Percentiles rank a stretch among this genome's conserved stretches.
phyloP scores from a whole-genome alignment of 2,888 invertebrate species.

The Synanthedon myopaeformis region DNA sequence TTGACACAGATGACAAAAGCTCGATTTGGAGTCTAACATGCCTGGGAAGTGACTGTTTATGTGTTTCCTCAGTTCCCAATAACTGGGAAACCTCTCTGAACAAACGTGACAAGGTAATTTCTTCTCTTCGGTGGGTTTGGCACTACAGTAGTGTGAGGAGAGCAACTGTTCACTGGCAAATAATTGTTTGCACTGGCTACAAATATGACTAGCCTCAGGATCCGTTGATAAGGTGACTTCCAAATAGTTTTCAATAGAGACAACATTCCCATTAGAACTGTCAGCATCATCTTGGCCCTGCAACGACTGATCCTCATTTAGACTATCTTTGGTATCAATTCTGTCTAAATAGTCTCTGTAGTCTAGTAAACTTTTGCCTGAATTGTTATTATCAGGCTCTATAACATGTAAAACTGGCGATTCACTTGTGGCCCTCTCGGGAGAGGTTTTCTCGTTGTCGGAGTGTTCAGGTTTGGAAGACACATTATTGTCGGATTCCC shows the following conservation, averaged over 20 bases:
- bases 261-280: constrained; percentile 61
- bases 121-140: constrained; percentile 58
- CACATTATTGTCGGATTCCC: constrained; percentile 63
- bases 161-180: constrained; percentile 58
- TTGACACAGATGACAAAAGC: constrained; percentile 66
- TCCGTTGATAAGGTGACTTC: constrained; percentile 66
- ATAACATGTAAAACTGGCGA: constrained; percentile 59
- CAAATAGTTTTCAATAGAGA: constrained; percentile 66
- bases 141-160: constrained; percentile 53
- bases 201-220: constrained; percentile 63
- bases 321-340: constrained; percentile 54
- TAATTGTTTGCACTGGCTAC: constrained; percentile 63
- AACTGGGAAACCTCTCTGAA: constrained; percentile 61
- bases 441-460: constrained; percentile 59
- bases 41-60: constrained; percentile 65
- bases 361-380: constrained; percentile 46
- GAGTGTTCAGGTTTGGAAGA: constrained; percentile 58
- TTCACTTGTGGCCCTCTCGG: constrained; percentile 56
- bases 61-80: constrained; percentile 65
- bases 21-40: constrained; percentile 66
- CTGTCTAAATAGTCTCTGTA: constrained; percentile 55
- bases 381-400: constrained; percentile 62
- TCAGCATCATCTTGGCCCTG: constrained; percentile 55
- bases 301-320: constrained; percentile 39
- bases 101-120: constrained; percentile 67